A percentile compares a stretch with the other conserved stretches of the same genome.
Conservation (phyloP, 2,888 invertebrate species). For the Nesidiocoris tenuis region DNA sequence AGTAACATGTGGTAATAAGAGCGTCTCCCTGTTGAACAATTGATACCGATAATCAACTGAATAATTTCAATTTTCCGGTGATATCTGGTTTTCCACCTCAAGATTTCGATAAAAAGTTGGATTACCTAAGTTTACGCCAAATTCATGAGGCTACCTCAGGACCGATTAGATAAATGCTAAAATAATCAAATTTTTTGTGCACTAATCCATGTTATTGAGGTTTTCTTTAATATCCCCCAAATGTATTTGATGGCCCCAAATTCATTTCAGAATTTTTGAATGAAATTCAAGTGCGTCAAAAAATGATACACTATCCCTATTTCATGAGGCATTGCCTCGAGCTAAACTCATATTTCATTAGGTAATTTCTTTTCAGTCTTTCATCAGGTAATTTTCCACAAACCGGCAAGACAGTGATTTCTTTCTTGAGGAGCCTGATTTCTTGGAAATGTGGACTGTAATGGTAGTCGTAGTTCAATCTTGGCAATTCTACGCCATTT, state of each 20-base stretch:
- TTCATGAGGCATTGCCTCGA: too few species aligned
- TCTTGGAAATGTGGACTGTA: slow-evolving; percentile 98
- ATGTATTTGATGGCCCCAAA: background rate
- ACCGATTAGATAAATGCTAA: too few species aligned
- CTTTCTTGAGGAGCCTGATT: slow-evolving; percentile 78
- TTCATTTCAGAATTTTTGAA: too few species aligned
- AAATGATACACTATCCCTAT: background rate
- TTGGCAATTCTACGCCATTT: slow-evolving; percentile 75
- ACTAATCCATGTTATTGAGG: background rate
- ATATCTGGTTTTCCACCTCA: too few species aligned
- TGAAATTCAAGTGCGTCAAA: background rate
- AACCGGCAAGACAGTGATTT: slow-evolving; percentile 82
- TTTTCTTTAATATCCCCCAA: background rate
- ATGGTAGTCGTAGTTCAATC: slow-evolving; percentile 88
- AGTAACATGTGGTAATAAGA: slow-evolving; percentile 87
- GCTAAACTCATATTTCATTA: too few species aligned
- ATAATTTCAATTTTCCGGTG: background rate
- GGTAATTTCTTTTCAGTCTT: too few species aligned
- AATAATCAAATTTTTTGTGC: too few species aligned
- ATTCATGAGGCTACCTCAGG: background rate
- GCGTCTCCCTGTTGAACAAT: slow-evolving; percentile 76
- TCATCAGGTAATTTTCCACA: too few species aligned
- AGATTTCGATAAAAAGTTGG: too few species aligned
- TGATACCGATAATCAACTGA: background rate
- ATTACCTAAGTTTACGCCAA: background rate